phyloP scores from a whole-genome alignment of 1,140 invertebrate genomes.

The Pygmarrhopalites habei region DNA sequence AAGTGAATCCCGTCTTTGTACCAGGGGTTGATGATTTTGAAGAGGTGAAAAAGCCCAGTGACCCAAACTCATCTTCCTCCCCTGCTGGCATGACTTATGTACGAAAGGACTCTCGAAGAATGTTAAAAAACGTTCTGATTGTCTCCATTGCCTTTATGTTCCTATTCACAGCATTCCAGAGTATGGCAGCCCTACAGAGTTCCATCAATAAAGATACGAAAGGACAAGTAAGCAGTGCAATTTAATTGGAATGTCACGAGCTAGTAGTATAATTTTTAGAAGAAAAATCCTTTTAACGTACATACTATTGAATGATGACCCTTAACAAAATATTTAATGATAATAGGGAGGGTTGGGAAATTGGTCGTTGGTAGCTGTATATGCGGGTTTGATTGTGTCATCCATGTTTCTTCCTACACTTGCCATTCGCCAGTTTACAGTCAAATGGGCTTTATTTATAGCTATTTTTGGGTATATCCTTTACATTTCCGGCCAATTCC shows the following conservation, averaged over 20 bases:
- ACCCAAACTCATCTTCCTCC: too few relatives aligned
- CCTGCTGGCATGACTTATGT: background rate
- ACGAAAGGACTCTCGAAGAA: constrained; percentile 46
- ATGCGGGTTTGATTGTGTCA: constrained; percentile 78
- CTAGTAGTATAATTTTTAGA: background rate
- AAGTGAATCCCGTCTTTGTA: too few relatives aligned
- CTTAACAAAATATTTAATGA: background rate
- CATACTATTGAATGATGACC: background rate
- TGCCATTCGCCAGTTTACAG: constrained; percentile 78
- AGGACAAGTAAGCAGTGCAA: background rate
- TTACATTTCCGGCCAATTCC: constrained; percentile 89
- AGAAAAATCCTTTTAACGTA: background rate
- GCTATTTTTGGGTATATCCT: constrained; percentile 87
- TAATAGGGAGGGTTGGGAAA: constrained; percentile 54
- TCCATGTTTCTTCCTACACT: constrained; percentile 89
- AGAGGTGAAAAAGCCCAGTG: too few relatives aligned
- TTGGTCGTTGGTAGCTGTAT: constrained; percentile 74
- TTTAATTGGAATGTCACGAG: background rate
- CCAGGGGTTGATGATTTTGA: too few relatives aligned
- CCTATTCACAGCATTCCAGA: constrained; percentile 85
- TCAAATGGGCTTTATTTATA: constrained; percentile 88
- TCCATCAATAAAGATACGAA: constrained; percentile 45
- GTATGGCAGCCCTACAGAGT: constrained; percentile 80
- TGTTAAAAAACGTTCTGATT: constrained; percentile 76
- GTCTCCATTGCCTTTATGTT: constrained; percentile 84